Percentiles rank a stretch among this genome's conserved stretches.
These are phyloP conservation scores for Celastrina argiolus DNA, from an alignment of 2,888 invertebrate genomes.

Conservation along the genomic window DNA sequence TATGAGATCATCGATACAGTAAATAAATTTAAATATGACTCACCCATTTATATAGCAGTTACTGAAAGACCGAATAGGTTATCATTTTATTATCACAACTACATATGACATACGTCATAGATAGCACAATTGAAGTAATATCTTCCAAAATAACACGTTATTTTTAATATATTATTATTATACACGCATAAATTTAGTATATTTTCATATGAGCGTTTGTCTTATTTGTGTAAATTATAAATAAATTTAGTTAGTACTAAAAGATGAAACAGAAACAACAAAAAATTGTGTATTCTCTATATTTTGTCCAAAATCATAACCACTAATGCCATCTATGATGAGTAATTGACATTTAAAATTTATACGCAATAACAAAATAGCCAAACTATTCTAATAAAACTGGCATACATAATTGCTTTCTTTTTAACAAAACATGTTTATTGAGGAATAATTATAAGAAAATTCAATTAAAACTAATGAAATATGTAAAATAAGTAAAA, in stretches of 20 bases:
- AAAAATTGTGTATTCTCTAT: slow-evolving; percentile 49
- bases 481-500: not conserved
- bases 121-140: slow-evolving; percentile 34
- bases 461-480: not conserved
- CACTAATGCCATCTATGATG: slow-evolving; percentile 57
- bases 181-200: not conserved
- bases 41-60: slow-evolving; percentile 68
- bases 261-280: slow-evolving; percentile 59
- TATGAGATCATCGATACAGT: slow-evolving; percentile 77
- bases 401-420: not conserved
- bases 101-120: slow-evolving; percentile 46
- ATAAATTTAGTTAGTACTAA: slow-evolving; percentile 38
- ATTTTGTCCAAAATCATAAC: slow-evolving; percentile 48
- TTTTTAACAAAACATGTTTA: not conserved
- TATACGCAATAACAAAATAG: not conserved
- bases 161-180: not conserved
- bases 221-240: slow-evolving; percentile 28
- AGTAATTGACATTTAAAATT: not conserved
- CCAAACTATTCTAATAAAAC: not conserved
- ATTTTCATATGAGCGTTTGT: slow-evolving; percentile 16
- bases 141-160: not conserved
- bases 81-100: slow-evolving; percentile 61
- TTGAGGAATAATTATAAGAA: not conserved
- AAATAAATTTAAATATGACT: slow-evolving; percentile 79
- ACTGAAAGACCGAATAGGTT: slow-evolving; percentile 72